These are phyloP conservation scores for Cantharis flavilabris DNA, from an alignment of 2,888 invertebrate genomes.

Conservation along the genomic window DNA sequence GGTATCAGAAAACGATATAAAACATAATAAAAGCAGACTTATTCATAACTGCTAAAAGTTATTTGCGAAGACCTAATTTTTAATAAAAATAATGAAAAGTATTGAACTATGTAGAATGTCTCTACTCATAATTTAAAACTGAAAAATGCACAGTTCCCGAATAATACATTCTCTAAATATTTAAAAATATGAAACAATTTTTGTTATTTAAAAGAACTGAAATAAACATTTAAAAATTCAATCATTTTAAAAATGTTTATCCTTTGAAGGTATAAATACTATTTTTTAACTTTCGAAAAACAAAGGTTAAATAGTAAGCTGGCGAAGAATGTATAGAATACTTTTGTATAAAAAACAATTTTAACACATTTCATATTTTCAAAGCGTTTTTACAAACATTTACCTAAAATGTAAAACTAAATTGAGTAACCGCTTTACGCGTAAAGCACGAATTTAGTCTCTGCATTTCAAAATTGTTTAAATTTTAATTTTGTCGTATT, in stretches of 20 bases:
- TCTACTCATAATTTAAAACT: no score
- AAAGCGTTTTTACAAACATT: background rate
- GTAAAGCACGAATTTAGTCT: background rate
- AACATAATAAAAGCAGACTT: no score
- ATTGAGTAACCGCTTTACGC: background rate
- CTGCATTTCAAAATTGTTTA: background rate
- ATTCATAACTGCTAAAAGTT: no score
- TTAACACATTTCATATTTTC: background rate
- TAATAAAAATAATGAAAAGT: no score
- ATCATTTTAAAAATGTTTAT: background rate
- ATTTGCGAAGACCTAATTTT: no score
- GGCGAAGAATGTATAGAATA: background rate
- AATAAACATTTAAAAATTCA: background rate
- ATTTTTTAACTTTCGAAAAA: background rate
- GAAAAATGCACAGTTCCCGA: no score
- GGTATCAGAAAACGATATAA: no score
- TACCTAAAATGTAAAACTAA: background rate
- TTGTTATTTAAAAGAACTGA: background rate
- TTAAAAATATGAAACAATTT: background rate
- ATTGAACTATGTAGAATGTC: no score
- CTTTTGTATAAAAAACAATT: background rate
- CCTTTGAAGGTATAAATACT: background rate
- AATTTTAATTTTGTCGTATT: slow-evolving; percentile 11
- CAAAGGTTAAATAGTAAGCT: background rate
- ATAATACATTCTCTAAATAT: background rate